phyloP scores from a whole-genome alignment of 2,113 vertebrate species.

The Raja brachyura region DNA sequence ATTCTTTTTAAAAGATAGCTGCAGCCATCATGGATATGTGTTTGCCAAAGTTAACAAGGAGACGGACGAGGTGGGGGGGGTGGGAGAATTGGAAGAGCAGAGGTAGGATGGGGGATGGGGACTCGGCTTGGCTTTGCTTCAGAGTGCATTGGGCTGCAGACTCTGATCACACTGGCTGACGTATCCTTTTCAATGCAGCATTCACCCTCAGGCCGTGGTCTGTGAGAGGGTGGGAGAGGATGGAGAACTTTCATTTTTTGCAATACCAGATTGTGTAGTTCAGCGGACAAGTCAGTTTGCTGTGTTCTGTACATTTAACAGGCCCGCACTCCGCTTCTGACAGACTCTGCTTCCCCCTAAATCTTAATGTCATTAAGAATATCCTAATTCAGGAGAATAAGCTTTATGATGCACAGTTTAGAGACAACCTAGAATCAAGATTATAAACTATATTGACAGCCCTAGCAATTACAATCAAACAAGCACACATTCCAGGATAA shows the following conservation, averaged over 20 bases:
- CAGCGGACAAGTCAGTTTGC: not conserved
- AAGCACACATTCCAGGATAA: not conserved
- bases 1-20: constrained; percentile 22
- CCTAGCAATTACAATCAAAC: not conserved
- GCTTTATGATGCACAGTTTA: not conserved
- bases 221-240: not conserved
- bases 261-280: not conserved
- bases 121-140: not conserved
- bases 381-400: not conserved
- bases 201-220: not conserved
- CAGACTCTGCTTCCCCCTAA: not conserved
- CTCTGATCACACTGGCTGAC: not conserved
- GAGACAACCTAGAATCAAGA: not conserved
- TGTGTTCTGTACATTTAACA: not conserved
- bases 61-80: not conserved
- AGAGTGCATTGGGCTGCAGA: not conserved
- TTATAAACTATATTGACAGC: not conserved
- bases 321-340: not conserved
- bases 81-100: too few species aligned
- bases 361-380: not conserved
- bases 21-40: not conserved
- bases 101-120: not conserved
- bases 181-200: not conserved
- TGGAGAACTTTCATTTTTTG: not conserved
- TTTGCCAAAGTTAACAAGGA: not conserved